Evolutionary conservation across 2,888 invertebrate species (phyloP), one percentile per base, ranked within the genome.

Genomic region (Drosophila atroscutellata): DNA sequence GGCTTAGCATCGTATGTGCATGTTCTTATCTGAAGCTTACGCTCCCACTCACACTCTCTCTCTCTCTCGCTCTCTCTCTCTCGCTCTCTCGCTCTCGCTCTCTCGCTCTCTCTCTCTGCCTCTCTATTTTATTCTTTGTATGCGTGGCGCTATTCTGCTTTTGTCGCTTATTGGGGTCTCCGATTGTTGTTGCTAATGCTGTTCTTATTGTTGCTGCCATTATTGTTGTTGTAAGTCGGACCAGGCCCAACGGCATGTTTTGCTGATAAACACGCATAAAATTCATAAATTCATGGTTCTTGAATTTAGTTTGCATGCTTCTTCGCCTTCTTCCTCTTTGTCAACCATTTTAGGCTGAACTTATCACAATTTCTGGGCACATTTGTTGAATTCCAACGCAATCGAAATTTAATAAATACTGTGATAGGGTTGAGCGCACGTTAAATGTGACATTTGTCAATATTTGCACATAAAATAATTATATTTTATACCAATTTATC

Each of bases 261-360:
- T 66, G 62, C 88, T 87, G 84, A 85, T 85, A 85, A 89, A 70
- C 86, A 89, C 88, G 89, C 88, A 85, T 80, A 39, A 80, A 85
- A 85, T 84, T 84, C 89, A 89, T 89, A 87, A 87, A 84, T 89
- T 89, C 83, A 75, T 70, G 42, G 47, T 45, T 51, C 52, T 69
- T 51, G 72, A 66, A 71, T 77, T 81, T 71, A 61, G 75, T 60
- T 73, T 56, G 67, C 32, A 34, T 54, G 58, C 39, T 50, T 34
- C 52, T 80, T 39, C 28, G 26, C 9, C 18, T 37, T 15, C 24
- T 36, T 8, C 26, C 54, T 37, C 61, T 74, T 68, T 20, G 15
- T 45, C 45, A 28, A 9, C 57, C 28, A 20, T 26, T 47, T 74
- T 63, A 85, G 89, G 88, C 77, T 82, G 80, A 87, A 82, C 82